Conservation (phyloP, 2,888 invertebrate species). For the Halocaridina rubra region DNA sequence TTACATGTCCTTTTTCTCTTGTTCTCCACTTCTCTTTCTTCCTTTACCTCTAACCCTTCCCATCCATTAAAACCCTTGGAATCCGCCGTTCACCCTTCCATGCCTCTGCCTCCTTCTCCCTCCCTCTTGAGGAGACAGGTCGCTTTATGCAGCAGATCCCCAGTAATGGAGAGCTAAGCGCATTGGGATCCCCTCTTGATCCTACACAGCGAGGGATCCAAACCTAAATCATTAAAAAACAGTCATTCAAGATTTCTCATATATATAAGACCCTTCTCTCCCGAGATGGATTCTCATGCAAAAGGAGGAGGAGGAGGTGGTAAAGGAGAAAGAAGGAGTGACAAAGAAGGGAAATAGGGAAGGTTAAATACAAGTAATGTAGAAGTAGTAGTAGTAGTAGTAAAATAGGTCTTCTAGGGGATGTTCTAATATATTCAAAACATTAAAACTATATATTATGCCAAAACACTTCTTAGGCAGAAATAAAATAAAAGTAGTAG, state of each 20-base stretch:
- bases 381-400: too few relatives aligned
- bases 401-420: too few relatives aligned
- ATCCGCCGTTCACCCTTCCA: neutral
- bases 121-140: constrained; percentile 7
- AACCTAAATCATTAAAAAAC: constrained; percentile 38
- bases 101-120: neutral
- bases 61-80: too few relatives aligned
- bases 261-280: too few relatives aligned
- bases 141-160: constrained; percentile 33
- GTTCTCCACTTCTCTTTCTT: too few relatives aligned
- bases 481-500: too few relatives aligned
- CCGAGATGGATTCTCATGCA: too few relatives aligned
- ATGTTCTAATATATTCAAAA: too few relatives aligned
- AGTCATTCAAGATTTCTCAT: constrained; percentile 32
- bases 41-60: too few relatives aligned
- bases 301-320: neutral
- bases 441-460: too few relatives aligned
- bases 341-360: neutral
- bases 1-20: neutral
- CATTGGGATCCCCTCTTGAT: constrained; percentile 16
- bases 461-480: too few relatives aligned
- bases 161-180: constrained; percentile 39
- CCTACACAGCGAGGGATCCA: neutral
- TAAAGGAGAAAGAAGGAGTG: neutral
- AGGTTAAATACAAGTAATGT: too few relatives aligned